A percentile compares a stretch with the other conserved stretches of the same genome.
phyloP scores from a whole-genome alignment of 2,113 vertebrate species.

The Crotalus viridis region DNA sequence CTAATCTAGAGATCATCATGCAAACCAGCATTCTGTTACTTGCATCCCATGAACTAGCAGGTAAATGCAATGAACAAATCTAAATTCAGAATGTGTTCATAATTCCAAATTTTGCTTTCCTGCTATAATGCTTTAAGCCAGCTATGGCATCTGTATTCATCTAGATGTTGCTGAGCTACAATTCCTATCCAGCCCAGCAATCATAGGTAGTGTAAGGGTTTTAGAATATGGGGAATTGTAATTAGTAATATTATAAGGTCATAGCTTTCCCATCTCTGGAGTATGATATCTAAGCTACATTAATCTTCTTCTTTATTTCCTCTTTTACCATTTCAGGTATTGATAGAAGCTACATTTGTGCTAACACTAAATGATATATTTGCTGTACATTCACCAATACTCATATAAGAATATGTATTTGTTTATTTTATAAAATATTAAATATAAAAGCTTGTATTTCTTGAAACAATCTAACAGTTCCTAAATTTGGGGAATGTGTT shows the following conservation, averaged over 20 bases:
- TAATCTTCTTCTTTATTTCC: background rate
- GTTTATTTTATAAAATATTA: conserved; percentile 17
- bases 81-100: too few relatives aligned
- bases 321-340: background rate
- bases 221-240: background rate
- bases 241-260: background rate
- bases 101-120: too few relatives aligned
- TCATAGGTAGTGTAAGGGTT: background rate
- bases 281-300: background rate
- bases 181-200: background rate
- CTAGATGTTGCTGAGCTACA: background rate
- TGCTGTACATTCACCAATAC: background rate
- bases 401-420: background rate
- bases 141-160: background rate
- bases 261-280: background rate
- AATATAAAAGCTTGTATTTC: background rate
- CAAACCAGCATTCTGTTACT: background rate
- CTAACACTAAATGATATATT: background rate
- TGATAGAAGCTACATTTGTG: background rate
- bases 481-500: background rate
- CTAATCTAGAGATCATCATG: background rate
- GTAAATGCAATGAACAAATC: too few relatives aligned
- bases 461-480: conserved; percentile 18
- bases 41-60: background rate
- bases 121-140: background rate